These are phyloP conservation scores for Etheostoma perlongum DNA, from an alignment of 2,797 vertebrate genomes.

Conservation along the genomic window DNA sequence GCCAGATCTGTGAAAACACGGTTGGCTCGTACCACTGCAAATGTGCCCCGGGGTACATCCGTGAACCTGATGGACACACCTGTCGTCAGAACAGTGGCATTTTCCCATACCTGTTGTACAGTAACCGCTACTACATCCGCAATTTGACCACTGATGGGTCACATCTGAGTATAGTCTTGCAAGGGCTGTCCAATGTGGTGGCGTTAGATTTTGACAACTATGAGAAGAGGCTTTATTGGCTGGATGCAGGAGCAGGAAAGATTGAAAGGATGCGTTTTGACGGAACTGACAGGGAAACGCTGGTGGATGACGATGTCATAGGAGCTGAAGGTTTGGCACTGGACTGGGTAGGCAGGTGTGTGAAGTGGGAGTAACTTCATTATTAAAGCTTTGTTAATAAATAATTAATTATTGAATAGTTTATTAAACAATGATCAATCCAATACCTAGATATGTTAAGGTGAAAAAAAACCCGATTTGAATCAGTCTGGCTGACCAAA, in stretches of 20 bases:
- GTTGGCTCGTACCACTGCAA: conserved; percentile 82
- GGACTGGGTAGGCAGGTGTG: conserved; percentile 85
- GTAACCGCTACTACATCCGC: conserved; percentile 84
- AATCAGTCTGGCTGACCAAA: not conserved
- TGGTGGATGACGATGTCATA: conserved; percentile 55
- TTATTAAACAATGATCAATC: not conserved
- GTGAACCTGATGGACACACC: conserved; percentile 79
- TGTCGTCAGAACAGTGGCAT: conserved; percentile 85
- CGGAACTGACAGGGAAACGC: conserved; percentile 74
- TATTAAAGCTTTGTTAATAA: not conserved
- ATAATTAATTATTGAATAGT: not conserved
- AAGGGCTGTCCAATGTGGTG: conserved; percentile 78
- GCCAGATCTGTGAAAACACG: conserved; percentile 83
- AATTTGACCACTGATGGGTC: conserved; percentile 81
- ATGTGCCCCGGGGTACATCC: conserved; percentile 81
- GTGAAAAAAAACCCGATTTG: not conserved
- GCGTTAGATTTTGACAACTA: conserved; percentile 79
- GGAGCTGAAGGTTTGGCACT: conserved; percentile 79
- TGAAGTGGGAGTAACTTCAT: conserved; percentile 8
- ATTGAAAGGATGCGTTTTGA: conserved; percentile 83
- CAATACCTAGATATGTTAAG: not conserved
- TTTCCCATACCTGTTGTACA: conserved; percentile 79
- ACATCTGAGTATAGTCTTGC: conserved; percentile 75
- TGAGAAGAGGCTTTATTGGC: conserved; percentile 83
- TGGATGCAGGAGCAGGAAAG: conserved; percentile 68